phyloP scores from a whole-genome alignment of 2,113 vertebrate species.

The Eublepharis macularius region DNA sequence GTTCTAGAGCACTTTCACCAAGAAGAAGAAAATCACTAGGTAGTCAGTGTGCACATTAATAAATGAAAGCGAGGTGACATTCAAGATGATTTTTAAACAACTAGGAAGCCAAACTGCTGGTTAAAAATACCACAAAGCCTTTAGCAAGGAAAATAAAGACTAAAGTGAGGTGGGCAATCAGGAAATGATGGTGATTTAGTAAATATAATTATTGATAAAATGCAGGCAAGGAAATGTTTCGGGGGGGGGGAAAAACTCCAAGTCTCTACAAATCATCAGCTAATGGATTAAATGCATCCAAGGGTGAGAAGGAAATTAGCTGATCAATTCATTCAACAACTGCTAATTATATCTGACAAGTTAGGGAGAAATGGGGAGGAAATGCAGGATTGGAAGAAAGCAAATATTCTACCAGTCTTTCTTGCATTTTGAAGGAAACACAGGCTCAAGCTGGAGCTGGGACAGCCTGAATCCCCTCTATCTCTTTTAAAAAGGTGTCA shows the following conservation, averaged over 20 bases:
- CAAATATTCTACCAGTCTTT: constrained; percentile 18
- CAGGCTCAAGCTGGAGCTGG: not conserved
- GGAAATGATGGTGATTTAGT: constrained; percentile 55
- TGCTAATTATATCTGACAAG: constrained; percentile 70
- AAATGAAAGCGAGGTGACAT: constrained; percentile 60
- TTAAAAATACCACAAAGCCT: constrained; percentile 48
- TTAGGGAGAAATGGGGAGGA: constrained; percentile 41
- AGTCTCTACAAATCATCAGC: constrained; percentile 63
- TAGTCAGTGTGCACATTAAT: constrained; percentile 39
- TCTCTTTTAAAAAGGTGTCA: constrained; percentile 4
- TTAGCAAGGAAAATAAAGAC: constrained; percentile 51
- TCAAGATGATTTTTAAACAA: constrained; percentile 63
- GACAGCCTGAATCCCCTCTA: not conserved
- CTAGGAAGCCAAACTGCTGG: constrained; percentile 40
- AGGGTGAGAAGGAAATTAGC: constrained; percentile 65
- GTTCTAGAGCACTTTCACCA: not conserved
- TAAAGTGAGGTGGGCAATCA: constrained; percentile 33
- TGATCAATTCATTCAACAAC: constrained; percentile 72
- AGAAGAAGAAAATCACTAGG: constrained; percentile 34
- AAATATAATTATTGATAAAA: constrained; percentile 64
- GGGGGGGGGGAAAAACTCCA: constrained; percentile 21
- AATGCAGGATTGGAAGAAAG: constrained; percentile 34
- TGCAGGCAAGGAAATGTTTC: constrained; percentile 57
- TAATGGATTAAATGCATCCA: constrained; percentile 69
- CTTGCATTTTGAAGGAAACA: not conserved